These are phyloP conservation scores for Pogonognathellus flavescens DNA, from an alignment of 1,140 invertebrate genomes.

Conservation along the genomic window DNA sequence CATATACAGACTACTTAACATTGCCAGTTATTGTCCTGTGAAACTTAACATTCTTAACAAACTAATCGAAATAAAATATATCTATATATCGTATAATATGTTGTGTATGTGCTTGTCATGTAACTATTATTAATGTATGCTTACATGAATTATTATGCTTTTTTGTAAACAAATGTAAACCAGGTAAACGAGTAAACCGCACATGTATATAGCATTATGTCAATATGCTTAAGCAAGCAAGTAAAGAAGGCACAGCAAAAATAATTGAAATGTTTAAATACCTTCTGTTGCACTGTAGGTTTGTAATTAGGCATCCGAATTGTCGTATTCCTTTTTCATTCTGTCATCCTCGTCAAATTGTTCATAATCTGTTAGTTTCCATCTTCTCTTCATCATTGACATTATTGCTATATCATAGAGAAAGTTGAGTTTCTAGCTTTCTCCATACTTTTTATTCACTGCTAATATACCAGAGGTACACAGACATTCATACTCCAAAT, in stretches of 20 bases:
- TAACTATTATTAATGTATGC: not conserved
- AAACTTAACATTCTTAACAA: conserved; percentile 49
- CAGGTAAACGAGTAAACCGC: no score
- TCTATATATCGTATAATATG: not conserved
- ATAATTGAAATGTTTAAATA: not conserved
- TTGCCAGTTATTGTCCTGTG: conserved; percentile 37
- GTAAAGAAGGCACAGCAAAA: not conserved
- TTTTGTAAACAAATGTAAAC: not conserved
- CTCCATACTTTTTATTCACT: no score
- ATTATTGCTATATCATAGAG: no score
- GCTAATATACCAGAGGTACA: no score
- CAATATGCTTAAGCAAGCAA: not conserved
- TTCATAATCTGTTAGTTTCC: no score
- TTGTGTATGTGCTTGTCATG: not conserved
- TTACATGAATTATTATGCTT: conserved; percentile 10
- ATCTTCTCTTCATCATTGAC: no score
- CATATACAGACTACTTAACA: conserved; percentile 5
- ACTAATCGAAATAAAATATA: conserved; percentile 34
- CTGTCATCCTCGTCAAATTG: no score
- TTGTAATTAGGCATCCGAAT: no score
- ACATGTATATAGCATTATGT: not conserved
- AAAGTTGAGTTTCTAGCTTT: no score
- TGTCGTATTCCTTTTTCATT: no score
- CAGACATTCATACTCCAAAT: no score
- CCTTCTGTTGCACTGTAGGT: no score